Percentiles rank a stretch among this genome's conserved stretches.
Conservation (phyloP, 2,113 vertebrate genomes). For the Candoia aspera region DNA sequence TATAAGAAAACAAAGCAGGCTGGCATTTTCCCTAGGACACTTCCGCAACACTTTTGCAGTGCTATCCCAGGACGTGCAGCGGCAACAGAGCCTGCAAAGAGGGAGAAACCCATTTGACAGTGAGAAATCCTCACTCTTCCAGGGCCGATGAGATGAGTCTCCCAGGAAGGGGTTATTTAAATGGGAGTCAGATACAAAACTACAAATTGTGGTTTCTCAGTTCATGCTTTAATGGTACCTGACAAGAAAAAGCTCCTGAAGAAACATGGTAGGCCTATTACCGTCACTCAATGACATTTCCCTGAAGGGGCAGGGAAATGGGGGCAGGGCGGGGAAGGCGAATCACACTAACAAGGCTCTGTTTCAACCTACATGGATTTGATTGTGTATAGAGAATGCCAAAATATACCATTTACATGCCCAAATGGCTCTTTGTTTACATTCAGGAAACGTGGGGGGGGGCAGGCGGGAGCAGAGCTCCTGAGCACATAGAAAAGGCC, state of each 20-base stretch:
- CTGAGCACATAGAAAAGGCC: too few relatives aligned
- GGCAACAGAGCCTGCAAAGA: background rate
- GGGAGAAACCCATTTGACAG: background rate
- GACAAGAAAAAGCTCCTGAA: background rate
- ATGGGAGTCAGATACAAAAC: background rate
- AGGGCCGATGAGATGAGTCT: conserved; percentile 9
- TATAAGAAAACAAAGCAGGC: conserved; percentile 8
- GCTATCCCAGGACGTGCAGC: background rate
- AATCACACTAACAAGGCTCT: background rate
- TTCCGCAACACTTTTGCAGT: conserved; percentile 2
- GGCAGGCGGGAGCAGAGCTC: background rate
- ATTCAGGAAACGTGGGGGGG: background rate
- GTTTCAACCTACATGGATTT: background rate
- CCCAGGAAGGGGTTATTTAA: conserved; percentile 60
- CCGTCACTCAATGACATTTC: background rate
- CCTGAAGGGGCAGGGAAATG: background rate
- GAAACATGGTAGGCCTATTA: background rate
- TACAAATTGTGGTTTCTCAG: background rate
- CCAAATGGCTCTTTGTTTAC: background rate
- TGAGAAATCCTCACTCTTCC: conserved; percentile 7
- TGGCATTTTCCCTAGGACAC: background rate
- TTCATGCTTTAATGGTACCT: background rate
- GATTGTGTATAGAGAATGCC: background rate
- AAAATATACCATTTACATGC: background rate
- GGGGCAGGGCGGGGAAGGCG: background rate